Percentiles rank a stretch among this genome's conserved stretches.
Evolutionary conservation across 30 jellyfish, hydroid and myxozoan species (phyloP).

Genomic region (Pseudorhiza aurosa): DNA sequence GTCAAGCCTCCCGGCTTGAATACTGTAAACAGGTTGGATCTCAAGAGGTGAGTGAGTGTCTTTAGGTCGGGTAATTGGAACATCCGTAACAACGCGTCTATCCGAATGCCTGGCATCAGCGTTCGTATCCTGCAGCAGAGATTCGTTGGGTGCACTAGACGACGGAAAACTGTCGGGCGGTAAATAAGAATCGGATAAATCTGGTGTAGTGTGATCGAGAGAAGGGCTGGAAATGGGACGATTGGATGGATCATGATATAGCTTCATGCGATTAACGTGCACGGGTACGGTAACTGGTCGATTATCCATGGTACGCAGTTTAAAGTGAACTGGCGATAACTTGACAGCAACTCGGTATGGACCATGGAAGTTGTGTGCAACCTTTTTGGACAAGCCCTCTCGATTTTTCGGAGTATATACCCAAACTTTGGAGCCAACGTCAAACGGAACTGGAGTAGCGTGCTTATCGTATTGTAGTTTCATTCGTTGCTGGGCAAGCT

Average conservation of each 20-base stretch:
- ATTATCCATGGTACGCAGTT: slow-evolving; percentile 17
- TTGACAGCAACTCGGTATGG: slow-evolving; percentile 46
- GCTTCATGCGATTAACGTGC: background rate
- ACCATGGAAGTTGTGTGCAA: slow-evolving; percentile 48
- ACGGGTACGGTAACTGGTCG: background rate
- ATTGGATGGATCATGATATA: background rate
- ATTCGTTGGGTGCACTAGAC: no score
- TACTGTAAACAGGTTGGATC: no score
- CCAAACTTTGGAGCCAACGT: slow-evolving; percentile 54
- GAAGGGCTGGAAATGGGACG: no score
- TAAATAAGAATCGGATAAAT: no score
- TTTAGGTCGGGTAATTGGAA: no score
- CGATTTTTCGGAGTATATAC: slow-evolving; percentile 48
- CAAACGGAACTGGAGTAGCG: slow-evolving; percentile 19
- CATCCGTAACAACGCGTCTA: no score
- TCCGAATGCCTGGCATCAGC: no score
- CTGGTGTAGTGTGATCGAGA: no score
- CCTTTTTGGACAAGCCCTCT: slow-evolving; percentile 55
- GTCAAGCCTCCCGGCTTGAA: no score
- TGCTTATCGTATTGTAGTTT: slow-evolving; percentile 10
- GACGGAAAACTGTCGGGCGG: no score
- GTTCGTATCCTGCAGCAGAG: no score
- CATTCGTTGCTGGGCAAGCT: slow-evolving; percentile 39
- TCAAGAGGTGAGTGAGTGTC: no score
- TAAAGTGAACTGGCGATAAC: slow-evolving; percentile 54